These are phyloP conservation scores for Drosophila niveifrons DNA, from an alignment of 2,888 invertebrate species.

Conservation along the genomic window DNA sequence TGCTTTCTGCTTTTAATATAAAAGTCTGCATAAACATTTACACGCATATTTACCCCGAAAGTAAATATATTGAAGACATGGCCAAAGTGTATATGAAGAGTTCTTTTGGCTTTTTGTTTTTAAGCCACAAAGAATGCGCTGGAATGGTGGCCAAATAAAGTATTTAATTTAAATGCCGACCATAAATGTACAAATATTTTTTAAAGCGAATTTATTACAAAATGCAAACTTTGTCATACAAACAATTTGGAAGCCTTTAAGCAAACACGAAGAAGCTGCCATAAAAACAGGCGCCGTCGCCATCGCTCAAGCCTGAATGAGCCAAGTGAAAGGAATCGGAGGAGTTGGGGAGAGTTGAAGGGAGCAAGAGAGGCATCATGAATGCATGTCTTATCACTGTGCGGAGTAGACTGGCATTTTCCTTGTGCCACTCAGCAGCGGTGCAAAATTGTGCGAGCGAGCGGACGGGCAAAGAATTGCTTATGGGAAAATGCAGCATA, in stretches of 20 bases:
- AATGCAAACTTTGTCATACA: slow-evolving; percentile 71
- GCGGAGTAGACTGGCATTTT: slow-evolving; percentile 43
- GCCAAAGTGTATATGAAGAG: not conserved
- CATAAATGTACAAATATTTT: slow-evolving; percentile 66
- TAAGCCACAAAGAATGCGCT: not conserved
- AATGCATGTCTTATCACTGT: slow-evolving; percentile 73
- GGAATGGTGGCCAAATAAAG: slow-evolving; percentile 26
- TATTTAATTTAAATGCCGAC: slow-evolving; percentile 69
- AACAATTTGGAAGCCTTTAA: slow-evolving; percentile 61
- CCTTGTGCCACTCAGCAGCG: slow-evolving; percentile 22
- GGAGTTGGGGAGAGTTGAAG: too few relatives aligned
- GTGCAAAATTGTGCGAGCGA: slow-evolving; percentile 32
- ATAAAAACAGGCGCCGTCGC: slow-evolving; percentile 47
- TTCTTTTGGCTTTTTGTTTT: not conserved
- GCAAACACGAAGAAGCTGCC: slow-evolving; percentile 56
- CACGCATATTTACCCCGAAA: not conserved
- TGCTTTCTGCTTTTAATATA: not conserved
- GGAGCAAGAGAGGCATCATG: slow-evolving; percentile 8
- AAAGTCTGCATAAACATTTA: not conserved
- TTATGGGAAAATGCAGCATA: slow-evolving; percentile 71
- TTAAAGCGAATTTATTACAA: slow-evolving; percentile 70
- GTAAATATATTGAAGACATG: not conserved
- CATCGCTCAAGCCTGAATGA: slow-evolving; percentile 2
- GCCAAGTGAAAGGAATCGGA: not conserved
- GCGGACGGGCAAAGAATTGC: slow-evolving; percentile 41